Conservation (phyloP, 1,140 invertebrate genomes). For the Ostrea denselamellosa region DNA sequence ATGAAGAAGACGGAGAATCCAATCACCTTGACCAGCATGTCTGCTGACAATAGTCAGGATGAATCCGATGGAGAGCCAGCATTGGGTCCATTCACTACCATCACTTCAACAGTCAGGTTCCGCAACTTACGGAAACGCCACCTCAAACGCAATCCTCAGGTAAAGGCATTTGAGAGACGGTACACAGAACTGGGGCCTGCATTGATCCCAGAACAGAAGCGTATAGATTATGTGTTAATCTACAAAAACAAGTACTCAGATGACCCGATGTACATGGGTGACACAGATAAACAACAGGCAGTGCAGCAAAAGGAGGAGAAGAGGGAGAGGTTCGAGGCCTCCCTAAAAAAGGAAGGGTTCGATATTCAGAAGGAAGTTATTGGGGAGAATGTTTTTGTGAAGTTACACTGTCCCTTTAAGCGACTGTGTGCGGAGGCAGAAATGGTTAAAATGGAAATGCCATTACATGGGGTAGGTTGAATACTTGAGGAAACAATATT, state of each 20-base stretch:
- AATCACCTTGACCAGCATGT: conserved; percentile 3
- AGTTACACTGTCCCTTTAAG: conserved; percentile 76
- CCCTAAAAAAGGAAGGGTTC: conserved; percentile 55
- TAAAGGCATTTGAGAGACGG: conserved; percentile 49
- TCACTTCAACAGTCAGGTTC: conserved; percentile 43
- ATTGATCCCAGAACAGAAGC: conserved; percentile 65
- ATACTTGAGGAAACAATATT: not conserved
- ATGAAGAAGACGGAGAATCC: not conserved
- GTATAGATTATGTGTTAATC: conserved; percentile 72
- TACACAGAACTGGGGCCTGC: conserved; percentile 56
- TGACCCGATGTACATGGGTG: conserved; percentile 41
- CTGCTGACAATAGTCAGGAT: conserved; percentile 16
- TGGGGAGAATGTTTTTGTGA: conserved; percentile 72
- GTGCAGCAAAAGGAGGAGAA: conserved; percentile 50
- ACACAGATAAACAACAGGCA: conserved; percentile 50
- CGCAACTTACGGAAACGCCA: conserved; percentile 45
- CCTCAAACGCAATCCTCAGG: conserved; percentile 42
- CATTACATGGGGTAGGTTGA: conserved; percentile 73
- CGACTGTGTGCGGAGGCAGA: conserved; percentile 77
- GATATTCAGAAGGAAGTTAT: conserved; percentile 60
- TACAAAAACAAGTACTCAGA: conserved; percentile 47
- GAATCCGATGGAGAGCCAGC: not conserved
- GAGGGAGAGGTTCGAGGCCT: conserved; percentile 48
- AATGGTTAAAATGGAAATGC: conserved; percentile 75
- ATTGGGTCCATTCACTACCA: not conserved